phyloP scores from a whole-genome alignment of 2,797 vertebrate species.

The Pteronotus mesoamericanus region DNA sequence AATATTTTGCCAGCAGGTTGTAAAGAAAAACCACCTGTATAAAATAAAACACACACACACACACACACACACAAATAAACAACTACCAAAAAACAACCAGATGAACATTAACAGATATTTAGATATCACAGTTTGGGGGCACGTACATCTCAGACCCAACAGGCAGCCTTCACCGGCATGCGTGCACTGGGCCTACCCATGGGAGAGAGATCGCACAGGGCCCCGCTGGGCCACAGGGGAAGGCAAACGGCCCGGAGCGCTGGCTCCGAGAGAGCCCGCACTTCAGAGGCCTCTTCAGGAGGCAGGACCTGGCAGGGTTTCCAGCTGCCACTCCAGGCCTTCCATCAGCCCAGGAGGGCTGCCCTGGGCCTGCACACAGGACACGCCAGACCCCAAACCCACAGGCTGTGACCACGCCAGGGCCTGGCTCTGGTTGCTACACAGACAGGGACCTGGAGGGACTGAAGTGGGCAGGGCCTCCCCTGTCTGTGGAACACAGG shows the following conservation, averaged over 20 bases:
- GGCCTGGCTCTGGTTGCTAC: neutral
- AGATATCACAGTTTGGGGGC: too few species aligned
- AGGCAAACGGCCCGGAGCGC: neutral
- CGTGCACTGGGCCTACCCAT: neutral
- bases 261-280: neutral
- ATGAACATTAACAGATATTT: neutral
- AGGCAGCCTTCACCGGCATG: neutral
- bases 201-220: neutral
- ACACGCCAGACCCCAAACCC: too few species aligned
- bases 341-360: neutral
- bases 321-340: too few species aligned
- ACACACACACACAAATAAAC: too few species aligned
- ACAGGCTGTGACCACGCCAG: neutral
- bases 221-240: accelerated
- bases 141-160: neutral
- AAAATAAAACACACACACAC: neutral
- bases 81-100: neutral
- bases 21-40: conserved; percentile 89
- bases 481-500: neutral
- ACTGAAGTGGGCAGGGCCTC: too few species aligned
- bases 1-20: conserved; percentile 81
- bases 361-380: neutral
- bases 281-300: neutral
- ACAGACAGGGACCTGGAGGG: neutral
- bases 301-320: neutral